phyloP scores from a whole-genome alignment of 1,140 invertebrate genomes.

The Diploscapter pachys region DNA sequence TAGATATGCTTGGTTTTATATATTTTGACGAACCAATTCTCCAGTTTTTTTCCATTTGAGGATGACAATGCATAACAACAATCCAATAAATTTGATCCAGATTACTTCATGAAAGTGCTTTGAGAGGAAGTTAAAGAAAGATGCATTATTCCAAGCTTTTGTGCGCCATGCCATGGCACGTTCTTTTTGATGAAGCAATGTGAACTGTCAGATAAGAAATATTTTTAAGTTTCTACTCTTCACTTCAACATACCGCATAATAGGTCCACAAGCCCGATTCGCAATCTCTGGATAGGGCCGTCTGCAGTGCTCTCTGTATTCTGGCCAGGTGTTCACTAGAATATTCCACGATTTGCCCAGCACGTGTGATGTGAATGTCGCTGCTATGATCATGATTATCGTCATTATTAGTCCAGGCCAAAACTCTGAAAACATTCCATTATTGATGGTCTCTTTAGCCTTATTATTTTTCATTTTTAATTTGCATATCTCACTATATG shows the following conservation, averaged over 20 bases:
- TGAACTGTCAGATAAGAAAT: no score
- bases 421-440: slow-evolving; percentile 43
- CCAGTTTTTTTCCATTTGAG: no score
- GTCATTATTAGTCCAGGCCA: slow-evolving; percentile 42
- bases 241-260: slow-evolving; percentile 4
- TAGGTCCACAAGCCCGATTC: slow-evolving; percentile 23
- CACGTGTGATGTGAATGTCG: slow-evolving; percentile 46
- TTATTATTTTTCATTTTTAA: background rate
- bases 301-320: slow-evolving; percentile 65
- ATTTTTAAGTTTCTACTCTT: no score
- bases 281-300: slow-evolving; percentile 69
- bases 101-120: no score
- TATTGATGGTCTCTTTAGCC: background rate
- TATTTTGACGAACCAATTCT: no score
- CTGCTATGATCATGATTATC: slow-evolving; percentile 46
- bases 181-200: no score
- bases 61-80: no score
- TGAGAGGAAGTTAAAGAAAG: no score
- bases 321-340: slow-evolving; percentile 68
- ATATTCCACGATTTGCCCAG: slow-evolving; percentile 72
- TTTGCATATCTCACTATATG: background rate
- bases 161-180: no score
- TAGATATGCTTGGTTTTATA: no score
- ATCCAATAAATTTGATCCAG: no score
- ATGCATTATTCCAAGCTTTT: no score